These are phyloP conservation scores for Delia radicum DNA, from an alignment of 1,140 invertebrate genomes.

Conservation along the genomic window DNA sequence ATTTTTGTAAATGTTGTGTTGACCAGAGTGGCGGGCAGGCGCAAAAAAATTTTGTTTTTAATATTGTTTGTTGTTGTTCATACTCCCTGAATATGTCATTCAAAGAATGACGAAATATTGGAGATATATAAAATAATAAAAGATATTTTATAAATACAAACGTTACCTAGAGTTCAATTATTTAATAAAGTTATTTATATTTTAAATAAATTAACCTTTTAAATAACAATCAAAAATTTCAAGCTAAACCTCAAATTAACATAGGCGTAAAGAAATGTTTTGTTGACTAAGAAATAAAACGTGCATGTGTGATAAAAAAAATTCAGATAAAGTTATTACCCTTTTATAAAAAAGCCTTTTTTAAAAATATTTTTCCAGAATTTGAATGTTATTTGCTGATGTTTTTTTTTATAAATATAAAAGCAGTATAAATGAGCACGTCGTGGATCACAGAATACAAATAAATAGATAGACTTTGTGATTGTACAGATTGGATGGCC, in stretches of 20 bases:
- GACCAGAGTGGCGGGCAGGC: too few relatives aligned
- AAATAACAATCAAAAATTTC: not conserved
- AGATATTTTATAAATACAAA: too few relatives aligned
- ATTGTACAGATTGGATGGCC: conserved; percentile 6
- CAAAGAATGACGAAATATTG: too few relatives aligned
- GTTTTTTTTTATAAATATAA: not conserved
- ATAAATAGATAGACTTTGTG: not conserved
- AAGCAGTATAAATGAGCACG: not conserved
- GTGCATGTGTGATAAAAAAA: not conserved
- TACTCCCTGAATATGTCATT: too few relatives aligned
- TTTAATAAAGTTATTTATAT: too few relatives aligned
- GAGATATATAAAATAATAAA: too few relatives aligned
- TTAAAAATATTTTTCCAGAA: not conserved
- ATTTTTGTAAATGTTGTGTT: too few relatives aligned
- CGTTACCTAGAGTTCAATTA: too few relatives aligned
- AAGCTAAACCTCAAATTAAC: not conserved
- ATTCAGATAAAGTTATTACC: not conserved
- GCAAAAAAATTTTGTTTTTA: too few relatives aligned
- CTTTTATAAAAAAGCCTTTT: not conserved
- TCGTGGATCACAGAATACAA: not conserved
- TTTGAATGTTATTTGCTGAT: not conserved
- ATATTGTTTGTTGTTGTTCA: too few relatives aligned
- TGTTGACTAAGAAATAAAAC: not conserved
- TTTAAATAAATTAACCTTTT: not conserved
- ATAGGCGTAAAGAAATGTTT: not conserved